Percentiles rank a stretch among this genome's conserved stretches.
Evolutionary conservation across 2,888 invertebrate species (phyloP).

Genomic region (Zaprionus obscuricornis): DNA sequence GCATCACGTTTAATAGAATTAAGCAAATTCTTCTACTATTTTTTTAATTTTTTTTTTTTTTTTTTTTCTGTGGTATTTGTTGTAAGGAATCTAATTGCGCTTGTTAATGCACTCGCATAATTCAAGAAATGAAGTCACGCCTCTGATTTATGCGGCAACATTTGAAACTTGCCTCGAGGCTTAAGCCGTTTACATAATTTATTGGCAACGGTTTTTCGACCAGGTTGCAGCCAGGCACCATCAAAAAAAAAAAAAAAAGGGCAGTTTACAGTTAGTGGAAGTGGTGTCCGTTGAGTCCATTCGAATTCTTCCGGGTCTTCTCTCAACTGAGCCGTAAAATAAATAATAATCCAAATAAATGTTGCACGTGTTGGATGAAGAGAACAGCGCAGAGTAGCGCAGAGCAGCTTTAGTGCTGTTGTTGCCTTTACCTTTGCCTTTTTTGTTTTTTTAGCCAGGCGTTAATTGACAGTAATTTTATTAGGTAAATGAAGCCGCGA

Average conservation of each 20-base stretch:
- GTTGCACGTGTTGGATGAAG: slow-evolving; percentile 31
- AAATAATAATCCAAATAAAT: slow-evolving; percentile 77
- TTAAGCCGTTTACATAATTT: slow-evolving; percentile 77
- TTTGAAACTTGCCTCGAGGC: slow-evolving; percentile 50
- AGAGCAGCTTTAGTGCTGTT: not conserved
- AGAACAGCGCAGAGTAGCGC: too few species aligned
- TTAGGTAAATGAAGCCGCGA: slow-evolving; percentile 65
- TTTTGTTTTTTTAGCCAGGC: slow-evolving; percentile 28
- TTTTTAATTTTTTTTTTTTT: too few species aligned
- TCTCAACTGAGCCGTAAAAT: slow-evolving; percentile 50
- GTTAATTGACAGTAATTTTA: slow-evolving; percentile 78
- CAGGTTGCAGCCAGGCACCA: slow-evolving; percentile 7
- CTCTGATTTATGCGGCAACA: slow-evolving; percentile 63
- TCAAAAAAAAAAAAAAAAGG: too few species aligned
- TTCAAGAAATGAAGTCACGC: slow-evolving; percentile 41
- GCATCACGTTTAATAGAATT: too few species aligned
- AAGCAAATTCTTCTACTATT: too few species aligned
- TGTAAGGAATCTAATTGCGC: slow-evolving; percentile 48
- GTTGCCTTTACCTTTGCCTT: too few species aligned
- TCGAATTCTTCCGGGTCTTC: not conserved
- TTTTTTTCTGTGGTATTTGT: too few species aligned
- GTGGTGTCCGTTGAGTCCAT: not conserved
- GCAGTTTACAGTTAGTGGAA: not conserved
- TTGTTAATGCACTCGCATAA: slow-evolving; percentile 43
- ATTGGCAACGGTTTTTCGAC: slow-evolving; percentile 51